Evolutionary conservation across 2,797 vertebrate genomes (phyloP).

Genomic region (Halcyon smyrnensis): DNA sequence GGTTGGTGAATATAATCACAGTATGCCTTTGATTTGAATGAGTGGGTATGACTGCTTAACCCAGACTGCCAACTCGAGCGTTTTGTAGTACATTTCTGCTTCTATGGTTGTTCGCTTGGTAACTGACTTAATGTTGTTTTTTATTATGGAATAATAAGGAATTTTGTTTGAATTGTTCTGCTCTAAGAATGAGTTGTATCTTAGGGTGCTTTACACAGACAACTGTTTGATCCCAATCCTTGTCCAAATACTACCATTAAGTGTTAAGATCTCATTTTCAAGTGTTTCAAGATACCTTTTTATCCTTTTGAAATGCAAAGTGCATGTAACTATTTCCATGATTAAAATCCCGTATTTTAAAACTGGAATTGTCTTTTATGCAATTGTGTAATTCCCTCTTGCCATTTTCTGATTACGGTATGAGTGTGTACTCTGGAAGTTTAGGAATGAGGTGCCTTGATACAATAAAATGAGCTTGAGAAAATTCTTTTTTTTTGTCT

Average conservation of each 20-base stretch:
- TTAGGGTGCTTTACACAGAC: neutral
- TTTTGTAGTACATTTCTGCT: neutral
- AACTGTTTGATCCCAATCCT: neutral
- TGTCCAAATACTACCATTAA: neutral
- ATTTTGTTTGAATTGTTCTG: neutral
- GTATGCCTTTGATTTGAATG: neutral
- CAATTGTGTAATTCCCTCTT: neutral
- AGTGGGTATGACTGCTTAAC: neutral
- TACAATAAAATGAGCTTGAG: neutral
- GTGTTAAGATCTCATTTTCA: neutral
- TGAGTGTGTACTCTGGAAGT: neutral
- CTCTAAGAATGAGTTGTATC: neutral
- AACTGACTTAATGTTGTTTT: neutral
- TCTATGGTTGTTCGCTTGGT: neutral
- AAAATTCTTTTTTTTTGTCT: neutral
- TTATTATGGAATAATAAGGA: neutral
- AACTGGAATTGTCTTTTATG: neutral
- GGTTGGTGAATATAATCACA: neutral
- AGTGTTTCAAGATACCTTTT: neutral
- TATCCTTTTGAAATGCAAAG: neutral
- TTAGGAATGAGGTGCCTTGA: neutral
- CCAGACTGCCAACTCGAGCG: neutral
- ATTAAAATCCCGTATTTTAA: neutral
- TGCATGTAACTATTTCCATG: neutral
- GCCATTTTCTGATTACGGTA: neutral